A percentile compares a stretch with the other conserved stretches of the same genome.
These are phyloP conservation scores for Eueremaeus valkanovi DNA, from an alignment of 2,888 invertebrate genomes.

Conservation along the genomic window DNA sequence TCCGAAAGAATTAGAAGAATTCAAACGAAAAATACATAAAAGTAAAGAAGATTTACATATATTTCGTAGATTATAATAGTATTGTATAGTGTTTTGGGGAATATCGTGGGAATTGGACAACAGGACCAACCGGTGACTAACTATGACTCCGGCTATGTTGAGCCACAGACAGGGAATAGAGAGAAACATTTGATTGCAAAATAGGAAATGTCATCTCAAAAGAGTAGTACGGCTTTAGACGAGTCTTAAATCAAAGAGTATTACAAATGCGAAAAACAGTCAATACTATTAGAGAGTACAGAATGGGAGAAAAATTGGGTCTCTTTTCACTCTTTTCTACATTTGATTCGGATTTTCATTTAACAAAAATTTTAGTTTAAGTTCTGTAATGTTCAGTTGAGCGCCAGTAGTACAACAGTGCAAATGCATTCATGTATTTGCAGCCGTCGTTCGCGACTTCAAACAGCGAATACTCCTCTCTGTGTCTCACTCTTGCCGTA, in stretches of 20 bases:
- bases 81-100: not conserved
- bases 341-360: not conserved
- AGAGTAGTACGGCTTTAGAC: not conserved
- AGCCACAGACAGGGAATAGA: not conserved
- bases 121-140: not conserved
- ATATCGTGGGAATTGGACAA: slow-evolving; percentile 8
- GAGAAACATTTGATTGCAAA: not conserved
- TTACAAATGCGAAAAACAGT: too few species aligned
- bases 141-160: not conserved
- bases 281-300: not conserved
- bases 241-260: not conserved
- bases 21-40: not conserved
- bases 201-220: slow-evolving; percentile 20
- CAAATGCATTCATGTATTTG: not conserved
- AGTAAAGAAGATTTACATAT: slow-evolving; percentile 22
- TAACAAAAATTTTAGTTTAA: not conserved
- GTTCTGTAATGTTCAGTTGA: not conserved
- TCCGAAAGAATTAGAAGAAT: not conserved
- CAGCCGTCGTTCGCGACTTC: not conserved
- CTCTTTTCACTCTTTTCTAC: not conserved
- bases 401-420: not conserved
- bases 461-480: not conserved
- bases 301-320: not conserved
- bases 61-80: not conserved
- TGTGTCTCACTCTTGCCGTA: not conserved